A percentile compares a stretch with the other conserved stretches of the same genome.
Evolutionary conservation across 2,888 invertebrate species (phyloP).

Genomic region (Germaria angustata): DNA sequence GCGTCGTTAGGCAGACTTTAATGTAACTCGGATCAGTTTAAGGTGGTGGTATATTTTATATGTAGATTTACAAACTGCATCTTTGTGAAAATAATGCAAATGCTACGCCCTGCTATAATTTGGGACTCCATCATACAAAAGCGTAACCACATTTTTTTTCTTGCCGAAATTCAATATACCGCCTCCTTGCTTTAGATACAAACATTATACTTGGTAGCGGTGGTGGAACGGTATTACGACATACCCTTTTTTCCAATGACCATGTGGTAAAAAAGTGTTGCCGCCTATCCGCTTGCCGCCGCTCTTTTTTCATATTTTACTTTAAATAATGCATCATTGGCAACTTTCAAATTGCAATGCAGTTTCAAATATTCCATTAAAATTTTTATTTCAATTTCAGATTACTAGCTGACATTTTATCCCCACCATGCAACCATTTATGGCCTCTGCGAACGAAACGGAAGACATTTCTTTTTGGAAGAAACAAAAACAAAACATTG

Average conservation of each 20-base stretch:
- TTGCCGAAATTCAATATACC: conserved; percentile 63
- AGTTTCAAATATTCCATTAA: conserved; percentile 49
- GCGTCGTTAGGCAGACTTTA: conserved; percentile 50
- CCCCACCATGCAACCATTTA: conserved; percentile 83
- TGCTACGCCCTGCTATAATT: conserved; percentile 62
- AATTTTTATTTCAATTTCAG: conserved; percentile 58
- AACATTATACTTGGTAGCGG: conserved; percentile 56
- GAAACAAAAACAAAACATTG: conserved; percentile 69
- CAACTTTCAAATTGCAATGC: conserved; percentile 50
- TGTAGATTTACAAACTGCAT: conserved; percentile 62
- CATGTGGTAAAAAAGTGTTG: conserved; percentile 70
- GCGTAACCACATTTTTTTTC: conserved; percentile 64
- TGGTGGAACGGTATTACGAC: conserved; percentile 67
- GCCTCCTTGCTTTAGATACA: conserved; percentile 56
- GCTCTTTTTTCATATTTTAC: conserved; percentile 40
- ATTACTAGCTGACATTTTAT: conserved; percentile 73
- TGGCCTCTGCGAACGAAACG: conserved; percentile 88
- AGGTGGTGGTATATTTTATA: conserved; percentile 63
- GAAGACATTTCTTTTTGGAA: conserved; percentile 73
- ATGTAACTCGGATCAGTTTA: conserved; percentile 48
- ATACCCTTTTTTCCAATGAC: conserved; percentile 70
- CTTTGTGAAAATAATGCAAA: conserved; percentile 52
- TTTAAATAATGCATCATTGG: conserved; percentile 26
- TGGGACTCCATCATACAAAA: conserved; percentile 61
- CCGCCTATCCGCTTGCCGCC: conserved; percentile 65